phyloP scores from a whole-genome alignment of 2,888 invertebrate species.

The Calliopum simillimum region DNA sequence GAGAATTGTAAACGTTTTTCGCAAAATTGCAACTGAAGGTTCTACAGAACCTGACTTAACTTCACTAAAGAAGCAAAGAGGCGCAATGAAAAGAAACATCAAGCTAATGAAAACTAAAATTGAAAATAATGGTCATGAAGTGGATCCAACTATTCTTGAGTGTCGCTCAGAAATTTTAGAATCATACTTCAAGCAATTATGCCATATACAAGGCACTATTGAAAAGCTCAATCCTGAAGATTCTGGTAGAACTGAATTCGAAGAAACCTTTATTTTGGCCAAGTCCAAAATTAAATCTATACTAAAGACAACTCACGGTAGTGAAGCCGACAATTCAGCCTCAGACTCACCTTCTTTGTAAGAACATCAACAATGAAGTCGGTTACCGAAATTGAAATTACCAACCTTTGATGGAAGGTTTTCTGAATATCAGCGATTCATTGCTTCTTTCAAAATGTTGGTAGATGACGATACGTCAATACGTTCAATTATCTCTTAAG shows the following conservation, averaged over 20 bases:
- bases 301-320: too few species aligned
- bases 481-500: background rate
- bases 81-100: too few species aligned
- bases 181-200: slow-evolving; percentile 36
- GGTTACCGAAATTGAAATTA: slow-evolving; percentile 9
- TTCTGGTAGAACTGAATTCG: too few species aligned
- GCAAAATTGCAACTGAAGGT: too few species aligned
- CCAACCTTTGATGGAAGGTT: background rate
- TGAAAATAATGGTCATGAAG: too few species aligned
- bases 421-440: background rate
- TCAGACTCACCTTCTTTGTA: background rate
- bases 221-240: background rate
- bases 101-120: too few species aligned
- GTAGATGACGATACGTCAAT: slow-evolving; percentile 3
- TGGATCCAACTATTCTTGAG: slow-evolving; percentile 22
- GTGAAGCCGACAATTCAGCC: too few species aligned
- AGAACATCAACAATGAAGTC: background rate
- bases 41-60: too few species aligned
- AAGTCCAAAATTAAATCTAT: too few species aligned
- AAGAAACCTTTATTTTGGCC: too few species aligned
- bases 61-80: too few species aligned
- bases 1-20: too few species aligned
- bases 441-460: background rate
- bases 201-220: slow-evolving; percentile 35
- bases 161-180: slow-evolving; percentile 36